Evolutionary conservation across 2,797 vertebrate species (phyloP).

Genomic region (Brachyalestes nurse): DNA sequence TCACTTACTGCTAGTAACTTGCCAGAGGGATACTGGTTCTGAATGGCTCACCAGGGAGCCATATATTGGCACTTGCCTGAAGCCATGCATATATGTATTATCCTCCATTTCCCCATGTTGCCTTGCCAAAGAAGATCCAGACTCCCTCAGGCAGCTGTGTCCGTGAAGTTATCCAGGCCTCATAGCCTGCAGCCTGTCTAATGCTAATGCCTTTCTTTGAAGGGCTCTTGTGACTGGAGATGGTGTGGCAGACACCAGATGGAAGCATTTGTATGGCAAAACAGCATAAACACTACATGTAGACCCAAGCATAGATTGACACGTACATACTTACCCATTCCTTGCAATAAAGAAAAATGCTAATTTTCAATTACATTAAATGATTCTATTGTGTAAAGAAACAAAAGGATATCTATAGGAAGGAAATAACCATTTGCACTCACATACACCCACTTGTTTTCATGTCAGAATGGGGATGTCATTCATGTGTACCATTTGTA

Average conservation of each 20-base stretch:
- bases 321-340: not conserved
- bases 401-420: conserved; percentile 5
- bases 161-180: conserved; percentile 59
- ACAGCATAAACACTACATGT: conserved; percentile 3
- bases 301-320: conserved; percentile 8
- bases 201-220: conserved; percentile 47
- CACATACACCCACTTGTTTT: conserved; percentile 3
- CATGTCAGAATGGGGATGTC: not conserved
- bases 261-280: conserved; percentile 33
- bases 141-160: conserved; percentile 50
- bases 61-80: conserved; percentile 41
- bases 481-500: not conserved
- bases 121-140: conserved; percentile 40
- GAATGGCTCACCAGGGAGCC: conserved; percentile 44
- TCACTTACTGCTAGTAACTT: conserved; percentile 16
- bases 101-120: conserved; percentile 41
- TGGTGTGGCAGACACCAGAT: conserved; percentile 48
- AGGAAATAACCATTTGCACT: not conserved
- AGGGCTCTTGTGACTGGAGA: conserved; percentile 34
- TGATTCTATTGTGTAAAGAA: conserved; percentile 22
- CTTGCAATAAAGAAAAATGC: conserved; percentile 10
- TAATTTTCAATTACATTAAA: conserved; percentile 12
- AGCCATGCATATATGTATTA: conserved; percentile 49
- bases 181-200: conserved; percentile 63
- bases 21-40: conserved; percentile 26